Percentiles rank a stretch among this genome's conserved stretches.
These are phyloP conservation scores for Anhinga anhinga DNA, from an alignment of 2,113 vertebrate species.

Conservation along the genomic window DNA sequence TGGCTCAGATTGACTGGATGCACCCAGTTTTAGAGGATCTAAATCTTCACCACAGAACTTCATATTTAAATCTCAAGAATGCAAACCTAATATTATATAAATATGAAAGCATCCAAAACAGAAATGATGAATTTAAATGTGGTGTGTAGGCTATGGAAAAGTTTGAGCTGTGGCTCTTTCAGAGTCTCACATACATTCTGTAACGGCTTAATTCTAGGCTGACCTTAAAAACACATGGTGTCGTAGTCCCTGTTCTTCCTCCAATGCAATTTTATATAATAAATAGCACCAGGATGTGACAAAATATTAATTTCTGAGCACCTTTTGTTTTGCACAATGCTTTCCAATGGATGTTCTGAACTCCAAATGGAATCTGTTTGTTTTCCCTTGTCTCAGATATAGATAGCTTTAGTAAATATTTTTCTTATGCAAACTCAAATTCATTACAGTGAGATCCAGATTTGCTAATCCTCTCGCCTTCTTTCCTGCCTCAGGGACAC, in stretches of 20 bases:
- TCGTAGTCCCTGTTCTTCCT: background rate
- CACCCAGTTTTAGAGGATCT: background rate
- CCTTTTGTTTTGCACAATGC: background rate
- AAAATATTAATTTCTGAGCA: background rate
- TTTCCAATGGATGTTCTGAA: background rate
- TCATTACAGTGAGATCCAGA: background rate
- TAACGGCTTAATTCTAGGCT: background rate
- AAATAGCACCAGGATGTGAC: background rate
- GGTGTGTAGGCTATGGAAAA: rapidly evolving
- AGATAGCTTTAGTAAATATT: background rate
- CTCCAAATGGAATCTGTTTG: background rate
- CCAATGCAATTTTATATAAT: background rate
- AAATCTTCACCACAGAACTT: background rate
- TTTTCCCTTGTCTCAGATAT: background rate
- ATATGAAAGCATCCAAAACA: background rate
- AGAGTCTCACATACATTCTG: rapidly evolving
- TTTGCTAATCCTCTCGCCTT: background rate
- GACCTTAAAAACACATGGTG: background rate
- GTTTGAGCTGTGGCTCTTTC: rapidly evolving
- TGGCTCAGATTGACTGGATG: background rate
- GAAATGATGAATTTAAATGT: background rate
- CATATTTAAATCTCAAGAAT: background rate
- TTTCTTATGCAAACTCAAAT: background rate
- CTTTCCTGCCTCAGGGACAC: background rate
- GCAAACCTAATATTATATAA: background rate